Evolutionary conservation across 2,113 vertebrate genomes (phyloP).

Genomic region (Setophaga petechia): DNA sequence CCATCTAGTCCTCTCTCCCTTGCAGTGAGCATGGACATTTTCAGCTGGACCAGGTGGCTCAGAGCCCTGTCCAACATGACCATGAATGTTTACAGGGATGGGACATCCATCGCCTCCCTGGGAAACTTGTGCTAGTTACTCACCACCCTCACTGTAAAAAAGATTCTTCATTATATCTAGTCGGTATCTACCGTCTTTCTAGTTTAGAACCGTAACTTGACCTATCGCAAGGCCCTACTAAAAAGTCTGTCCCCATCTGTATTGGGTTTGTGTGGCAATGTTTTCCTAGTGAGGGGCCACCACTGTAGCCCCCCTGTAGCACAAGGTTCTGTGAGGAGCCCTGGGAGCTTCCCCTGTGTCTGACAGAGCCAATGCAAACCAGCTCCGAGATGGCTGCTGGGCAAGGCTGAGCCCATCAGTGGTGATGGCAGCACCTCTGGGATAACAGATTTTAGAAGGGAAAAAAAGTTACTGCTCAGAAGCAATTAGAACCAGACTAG

Average conservation of each 20-base stretch:
- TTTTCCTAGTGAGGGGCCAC: neutral
- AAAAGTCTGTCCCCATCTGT: too few species aligned
- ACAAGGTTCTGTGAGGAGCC: neutral
- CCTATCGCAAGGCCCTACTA: neutral
- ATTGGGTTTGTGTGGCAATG: neutral
- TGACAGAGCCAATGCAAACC: neutral
- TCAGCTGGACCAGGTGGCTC: neutral
- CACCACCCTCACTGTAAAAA: neutral
- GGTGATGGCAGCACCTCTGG: neutral
- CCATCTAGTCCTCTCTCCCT: too few species aligned
- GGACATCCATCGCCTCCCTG: neutral
- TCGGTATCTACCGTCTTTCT: neutral
- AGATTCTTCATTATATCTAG: neutral
- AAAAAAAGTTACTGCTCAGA: neutral
- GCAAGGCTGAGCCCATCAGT: neutral
- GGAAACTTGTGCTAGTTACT: neutral
- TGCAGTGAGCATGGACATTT: neutral
- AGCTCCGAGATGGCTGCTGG: fast-evolving
- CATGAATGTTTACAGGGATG: neutral
- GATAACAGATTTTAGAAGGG: neutral
- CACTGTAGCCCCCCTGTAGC: too few species aligned
- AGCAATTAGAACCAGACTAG: neutral
- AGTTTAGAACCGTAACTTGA: neutral
- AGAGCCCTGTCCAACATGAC: neutral
- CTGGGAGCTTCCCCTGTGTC: neutral